Percentiles rank a stretch among this genome's conserved stretches.
Conservation (phyloP, 2,888 invertebrate genomes). For the Stenchaetothrips biformis region DNA sequence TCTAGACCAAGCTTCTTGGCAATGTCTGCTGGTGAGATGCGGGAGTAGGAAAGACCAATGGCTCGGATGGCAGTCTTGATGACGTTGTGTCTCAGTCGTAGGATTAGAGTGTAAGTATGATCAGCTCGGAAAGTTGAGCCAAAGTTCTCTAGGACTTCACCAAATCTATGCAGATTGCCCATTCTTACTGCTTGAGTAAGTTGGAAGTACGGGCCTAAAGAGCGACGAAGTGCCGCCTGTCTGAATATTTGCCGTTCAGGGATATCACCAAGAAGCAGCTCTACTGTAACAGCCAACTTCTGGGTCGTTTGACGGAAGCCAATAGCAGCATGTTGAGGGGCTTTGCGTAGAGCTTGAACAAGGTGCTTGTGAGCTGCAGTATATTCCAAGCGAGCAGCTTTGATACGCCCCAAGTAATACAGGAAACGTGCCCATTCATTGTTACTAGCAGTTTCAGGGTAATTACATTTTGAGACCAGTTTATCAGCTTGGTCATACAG, state of each 20-base stretch:
- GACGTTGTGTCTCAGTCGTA: conserved; percentile 95
- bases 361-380: conserved; percentile 95
- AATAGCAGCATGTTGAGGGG: conserved; percentile 96
- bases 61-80: conserved; percentile 97
- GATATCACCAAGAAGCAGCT: conserved; percentile 92
- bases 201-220: conserved; percentile 93
- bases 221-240: conserved; percentile 79
- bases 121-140: conserved; percentile 88
- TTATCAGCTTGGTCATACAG: conserved; percentile 97
- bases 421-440: conserved; percentile 98
- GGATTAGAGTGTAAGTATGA: conserved; percentile 92
- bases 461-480: conserved; percentile 92
- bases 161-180: conserved; percentile 91
- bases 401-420: conserved; percentile 95
- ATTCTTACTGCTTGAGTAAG: conserved; percentile 94
- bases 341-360: conserved; percentile 90
- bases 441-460: conserved; percentile 95
- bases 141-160: conserved; percentile 85
- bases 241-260: conserved; percentile 95
- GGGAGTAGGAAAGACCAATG: conserved; percentile 92
- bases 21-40: conserved; percentile 92
- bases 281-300: conserved; percentile 90
- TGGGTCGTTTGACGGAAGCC: conserved; percentile 98
- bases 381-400: conserved; percentile 96
- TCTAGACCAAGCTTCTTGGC: conserved; percentile 90